phyloP scores from a whole-genome alignment of 2,113 vertebrate genomes.

The Sphaerodactylus townsendi region DNA sequence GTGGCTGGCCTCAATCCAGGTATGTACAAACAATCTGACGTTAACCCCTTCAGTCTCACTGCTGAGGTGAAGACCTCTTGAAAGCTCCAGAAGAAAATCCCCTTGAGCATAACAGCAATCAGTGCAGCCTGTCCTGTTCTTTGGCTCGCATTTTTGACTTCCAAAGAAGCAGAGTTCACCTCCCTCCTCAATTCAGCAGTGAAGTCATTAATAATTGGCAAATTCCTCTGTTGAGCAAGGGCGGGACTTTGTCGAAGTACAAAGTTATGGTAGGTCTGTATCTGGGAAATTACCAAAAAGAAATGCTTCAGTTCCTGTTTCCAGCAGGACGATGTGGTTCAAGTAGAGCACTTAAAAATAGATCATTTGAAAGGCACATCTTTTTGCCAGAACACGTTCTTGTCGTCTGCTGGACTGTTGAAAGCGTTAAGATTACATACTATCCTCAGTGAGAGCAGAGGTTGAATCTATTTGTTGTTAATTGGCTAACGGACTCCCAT shows the following conservation, averaged over 20 bases:
- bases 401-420: not conserved
- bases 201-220: not conserved
- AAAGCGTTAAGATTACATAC: not conserved
- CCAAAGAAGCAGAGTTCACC: not conserved
- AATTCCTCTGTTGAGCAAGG: not conserved
- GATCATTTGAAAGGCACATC: not conserved
- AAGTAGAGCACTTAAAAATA: not conserved
- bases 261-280: not conserved
- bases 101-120: not conserved
- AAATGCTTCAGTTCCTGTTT: not conserved
- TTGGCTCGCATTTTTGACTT: not conserved
- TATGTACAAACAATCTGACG: not conserved
- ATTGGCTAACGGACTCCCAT: too few relatives aligned
- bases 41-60: not conserved
- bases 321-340: not conserved
- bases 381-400: slow-evolving; percentile 1
- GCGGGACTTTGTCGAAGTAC: not conserved
- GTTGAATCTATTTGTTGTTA: too few relatives aligned
- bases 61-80: not conserved
- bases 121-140: not conserved
- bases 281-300: not conserved
- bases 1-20: too few relatives aligned
- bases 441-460: not conserved
- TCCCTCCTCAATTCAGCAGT: not conserved
- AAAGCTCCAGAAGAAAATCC: not conserved